These are phyloP conservation scores for Agonopterix arenella DNA, from an alignment of 2,888 invertebrate species.

Conservation along the genomic window DNA sequence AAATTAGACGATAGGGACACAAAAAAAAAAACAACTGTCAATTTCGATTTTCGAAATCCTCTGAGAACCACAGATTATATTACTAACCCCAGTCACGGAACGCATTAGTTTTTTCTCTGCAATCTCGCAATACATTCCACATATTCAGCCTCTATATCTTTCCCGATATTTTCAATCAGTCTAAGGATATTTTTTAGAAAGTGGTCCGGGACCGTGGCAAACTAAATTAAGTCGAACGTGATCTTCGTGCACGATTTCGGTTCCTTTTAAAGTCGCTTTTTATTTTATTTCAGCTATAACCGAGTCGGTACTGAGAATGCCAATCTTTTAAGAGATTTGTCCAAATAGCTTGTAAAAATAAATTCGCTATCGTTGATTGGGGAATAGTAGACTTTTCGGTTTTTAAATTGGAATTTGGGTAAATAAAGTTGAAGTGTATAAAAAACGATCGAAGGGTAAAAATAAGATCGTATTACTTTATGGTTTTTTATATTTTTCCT, in stretches of 20 bases:
- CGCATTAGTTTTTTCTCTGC: neutral
- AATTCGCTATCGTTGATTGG: neutral
- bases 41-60: no score
- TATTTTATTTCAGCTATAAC: conserved; percentile 4
- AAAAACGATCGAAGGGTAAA: no score
- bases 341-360: neutral
- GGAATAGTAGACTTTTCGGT: no score
- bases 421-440: no score
- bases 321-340: conserved; percentile 2
- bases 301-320: neutral
- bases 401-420: no score
- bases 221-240: conserved; percentile 48
- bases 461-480: no score
- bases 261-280: conserved; percentile 21
- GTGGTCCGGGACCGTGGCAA: conserved; percentile 38
- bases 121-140: neutral
- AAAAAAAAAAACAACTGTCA: no score
- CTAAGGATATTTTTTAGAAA: conserved; percentile 38
- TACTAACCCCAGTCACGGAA: neutral
- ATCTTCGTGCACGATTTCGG: conserved; percentile 39
- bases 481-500: no score
- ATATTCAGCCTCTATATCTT: neutral
- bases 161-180: conserved; percentile 21
- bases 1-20: no score
- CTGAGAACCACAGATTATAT: no score